These are phyloP conservation scores for Lasioglossum calceatum DNA, from an alignment of 2,888 invertebrate genomes.

Conservation along the genomic window DNA sequence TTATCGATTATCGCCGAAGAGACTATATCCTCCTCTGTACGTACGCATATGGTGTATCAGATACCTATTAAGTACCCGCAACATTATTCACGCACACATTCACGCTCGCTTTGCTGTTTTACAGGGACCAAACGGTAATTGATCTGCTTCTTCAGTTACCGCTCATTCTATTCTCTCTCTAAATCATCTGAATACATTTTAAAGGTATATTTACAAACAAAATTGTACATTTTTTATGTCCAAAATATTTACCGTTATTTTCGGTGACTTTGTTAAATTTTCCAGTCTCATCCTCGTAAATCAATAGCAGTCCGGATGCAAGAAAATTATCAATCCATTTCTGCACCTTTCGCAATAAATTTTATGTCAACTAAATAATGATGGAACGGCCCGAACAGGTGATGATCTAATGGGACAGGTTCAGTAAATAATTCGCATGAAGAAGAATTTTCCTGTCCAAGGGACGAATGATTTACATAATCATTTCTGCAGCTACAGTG, in stretches of 20 bases:
- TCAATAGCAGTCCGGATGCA: not conserved
- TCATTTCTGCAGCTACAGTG: not conserved
- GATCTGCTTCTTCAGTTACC: not conserved
- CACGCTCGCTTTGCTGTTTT: not conserved
- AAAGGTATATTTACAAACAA: not conserved
- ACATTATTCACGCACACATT: slow-evolving; percentile 10
- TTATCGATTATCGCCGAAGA: slow-evolving; percentile 6
- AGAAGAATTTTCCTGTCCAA: not conserved
- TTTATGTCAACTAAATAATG: not conserved
- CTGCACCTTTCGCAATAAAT: not conserved
- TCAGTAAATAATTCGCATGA: not conserved
- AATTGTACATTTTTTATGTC: not conserved
- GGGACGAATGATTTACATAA: not conserved
- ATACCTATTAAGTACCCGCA: slow-evolving; percentile 7
- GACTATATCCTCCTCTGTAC: not conserved
- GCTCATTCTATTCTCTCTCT: not conserved
- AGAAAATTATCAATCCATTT: slow-evolving; percentile 1
- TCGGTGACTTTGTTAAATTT: not conserved
- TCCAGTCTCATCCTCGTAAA: not conserved
- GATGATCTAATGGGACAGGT: not conserved
- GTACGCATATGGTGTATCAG: slow-evolving; percentile 13
- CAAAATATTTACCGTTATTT: not conserved
- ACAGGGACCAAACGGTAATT: not conserved
- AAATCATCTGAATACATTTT: no score
- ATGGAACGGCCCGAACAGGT: not conserved